Base-by-base conservation (phyloP, 1,140 invertebrate genomes). In the Conus ventricosus region DNA sequence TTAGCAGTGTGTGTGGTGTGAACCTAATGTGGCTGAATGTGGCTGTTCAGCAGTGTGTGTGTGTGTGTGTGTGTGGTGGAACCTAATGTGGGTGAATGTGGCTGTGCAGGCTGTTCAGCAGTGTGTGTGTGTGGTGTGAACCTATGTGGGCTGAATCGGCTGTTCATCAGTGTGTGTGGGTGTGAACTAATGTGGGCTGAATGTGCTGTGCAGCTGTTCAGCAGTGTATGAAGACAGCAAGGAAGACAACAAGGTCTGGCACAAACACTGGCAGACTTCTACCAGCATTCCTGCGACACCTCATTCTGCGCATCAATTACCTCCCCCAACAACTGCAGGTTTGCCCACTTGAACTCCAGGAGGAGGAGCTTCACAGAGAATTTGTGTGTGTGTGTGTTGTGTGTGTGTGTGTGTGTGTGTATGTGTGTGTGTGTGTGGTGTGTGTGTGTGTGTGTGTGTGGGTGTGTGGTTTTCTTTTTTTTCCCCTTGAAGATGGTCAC, bases 201-300 rank as follows among this genome's bases (percentile, higher is more conserved):
- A n/a, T n/a, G n/a, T n/a, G n/a, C n/a, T n/a, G n/a, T 78, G 75
- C 57, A 91, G 91, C 91, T 25, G 91, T 91, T 2, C 27, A 20
- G 67, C 80, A 87, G 25, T 87, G 88, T n/a, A 63, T 91, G 63
- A 20, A 88, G 53, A 17, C 54, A 20, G 20, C 57, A 13, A 63
- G 5, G 27, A 78, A 39, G 89, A 91, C 51, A 17, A 4, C 17
- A 81, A 7, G 20, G 51, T 83, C n/a, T 90, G 88, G 89, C 88
- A 90, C 80, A 81, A 63, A 60, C 67, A 81, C 75, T 91, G 25
- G 91, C 91, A 6, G 89, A 91, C 60, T 90, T 83, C 80, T 91
- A 88, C 85, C 87, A 91, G 83, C 87, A 83, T 51, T 88, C 87
- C 84, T 90, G 91, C 63, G 83, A 89, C 17, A 88, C 25, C 20